Conservation (phyloP, 2,113 vertebrate species). For the Turdus rufiventris region DNA sequence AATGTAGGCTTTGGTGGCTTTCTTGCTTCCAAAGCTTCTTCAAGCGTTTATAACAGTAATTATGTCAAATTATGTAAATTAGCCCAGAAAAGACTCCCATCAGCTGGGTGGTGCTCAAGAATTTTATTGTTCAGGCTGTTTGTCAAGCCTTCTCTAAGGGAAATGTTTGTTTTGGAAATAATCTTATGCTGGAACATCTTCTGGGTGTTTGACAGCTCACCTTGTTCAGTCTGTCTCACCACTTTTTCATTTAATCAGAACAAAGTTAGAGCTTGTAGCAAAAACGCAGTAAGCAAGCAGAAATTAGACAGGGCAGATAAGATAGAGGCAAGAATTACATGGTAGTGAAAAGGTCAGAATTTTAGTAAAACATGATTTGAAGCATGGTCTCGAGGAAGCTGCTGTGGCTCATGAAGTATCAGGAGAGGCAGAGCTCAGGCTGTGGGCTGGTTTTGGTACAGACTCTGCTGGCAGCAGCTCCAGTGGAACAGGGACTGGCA, state of each 20-base stretch:
- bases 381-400: neutral
- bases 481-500: fast-evolving
- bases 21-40: slow-evolving; percentile 6
- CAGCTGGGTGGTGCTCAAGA: neutral
- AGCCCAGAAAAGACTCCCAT: neutral
- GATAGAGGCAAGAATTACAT: neutral
- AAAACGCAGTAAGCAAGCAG: neutral
- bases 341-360: neutral
- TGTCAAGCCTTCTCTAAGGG: neutral
- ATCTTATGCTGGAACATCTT: neutral
- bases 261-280: neutral
- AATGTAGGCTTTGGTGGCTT: neutral
- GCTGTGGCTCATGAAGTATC: neutral
- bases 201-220: neutral
- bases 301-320: neutral
- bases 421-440: neutral
- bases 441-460: neutral
- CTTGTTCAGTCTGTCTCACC: neutral
- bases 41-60: slow-evolving; percentile 33
- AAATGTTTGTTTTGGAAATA: neutral
- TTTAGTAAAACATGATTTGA: neutral
- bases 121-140: slow-evolving; percentile 1
- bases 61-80: slow-evolving; percentile 38
- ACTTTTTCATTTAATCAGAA: neutral
- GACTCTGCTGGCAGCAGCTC: neutral